phyloP scores from a whole-genome alignment of 2,888 invertebrate species.

The Drosophila mimetica region DNA sequence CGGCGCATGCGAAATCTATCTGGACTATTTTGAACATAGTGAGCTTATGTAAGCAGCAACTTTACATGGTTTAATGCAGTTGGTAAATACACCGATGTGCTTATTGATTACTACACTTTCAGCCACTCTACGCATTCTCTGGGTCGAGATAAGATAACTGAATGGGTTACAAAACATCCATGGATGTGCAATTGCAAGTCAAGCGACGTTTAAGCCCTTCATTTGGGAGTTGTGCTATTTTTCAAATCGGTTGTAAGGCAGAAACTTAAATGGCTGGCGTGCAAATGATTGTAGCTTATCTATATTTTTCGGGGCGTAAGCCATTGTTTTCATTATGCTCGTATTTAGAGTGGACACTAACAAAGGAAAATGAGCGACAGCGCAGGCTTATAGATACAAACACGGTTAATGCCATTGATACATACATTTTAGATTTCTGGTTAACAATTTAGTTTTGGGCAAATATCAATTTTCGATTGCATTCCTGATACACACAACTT shows the following conservation, averaged over 20 bases:
- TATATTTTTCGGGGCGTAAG: conserved; percentile 57
- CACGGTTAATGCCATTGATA: conserved; percentile 30
- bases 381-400: conserved; percentile 62
- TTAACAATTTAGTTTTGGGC: neutral
- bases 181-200: no score
- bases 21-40: conserved; percentile 48
- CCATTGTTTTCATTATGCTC: conserved; percentile 51
- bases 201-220: neutral
- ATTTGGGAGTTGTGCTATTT: neutral
- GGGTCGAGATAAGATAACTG: no score
- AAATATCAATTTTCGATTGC: neutral
- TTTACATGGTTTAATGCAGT: conserved; percentile 14
- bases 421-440: conserved; percentile 1
- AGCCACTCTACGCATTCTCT: neutral
- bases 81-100: neutral
- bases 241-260: neutral
- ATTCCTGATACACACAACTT: neutral
- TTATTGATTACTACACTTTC: neutral
- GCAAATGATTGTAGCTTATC: conserved; percentile 62
- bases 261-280: neutral
- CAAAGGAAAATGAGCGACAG: conserved; percentile 13
- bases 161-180: no score
- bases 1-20: conserved; percentile 64
- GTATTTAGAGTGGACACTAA: conserved; percentile 24
- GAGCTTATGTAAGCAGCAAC: conserved; percentile 59